Percentiles rank a stretch among this genome's conserved stretches.
Conservation (phyloP, 2,113 vertebrate species). For the Nesoenas mayeri region DNA sequence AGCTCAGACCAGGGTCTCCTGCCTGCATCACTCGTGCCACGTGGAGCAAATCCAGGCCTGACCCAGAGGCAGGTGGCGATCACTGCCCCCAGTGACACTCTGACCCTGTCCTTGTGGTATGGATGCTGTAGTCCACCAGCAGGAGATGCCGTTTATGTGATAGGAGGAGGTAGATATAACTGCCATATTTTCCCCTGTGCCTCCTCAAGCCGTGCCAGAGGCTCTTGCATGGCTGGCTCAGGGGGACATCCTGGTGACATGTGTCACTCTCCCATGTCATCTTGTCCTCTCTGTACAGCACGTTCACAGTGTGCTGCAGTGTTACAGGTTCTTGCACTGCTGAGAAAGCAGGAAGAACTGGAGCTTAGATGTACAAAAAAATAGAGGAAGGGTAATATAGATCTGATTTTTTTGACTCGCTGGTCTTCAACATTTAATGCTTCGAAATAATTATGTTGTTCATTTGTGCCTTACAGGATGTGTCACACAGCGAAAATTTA, state of each 20-base stretch:
- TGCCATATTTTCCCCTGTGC: neutral
- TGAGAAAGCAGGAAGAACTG: neutral
- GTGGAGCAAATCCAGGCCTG: neutral
- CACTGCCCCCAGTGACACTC: accelerated
- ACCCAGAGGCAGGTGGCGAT: neutral
- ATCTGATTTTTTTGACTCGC: neutral
- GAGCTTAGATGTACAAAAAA: neutral
- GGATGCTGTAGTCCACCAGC: neutral
- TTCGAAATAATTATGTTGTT: neutral
- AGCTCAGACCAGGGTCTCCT: neutral
- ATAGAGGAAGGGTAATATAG: neutral
- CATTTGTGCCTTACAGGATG: neutral
- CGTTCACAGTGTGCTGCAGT: accelerated
- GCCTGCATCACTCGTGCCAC: accelerated
- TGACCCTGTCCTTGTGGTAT: neutral
- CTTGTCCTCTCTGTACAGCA: neutral
- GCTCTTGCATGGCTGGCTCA: neutral
- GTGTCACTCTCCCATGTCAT: neutral
- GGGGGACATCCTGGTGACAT: neutral
- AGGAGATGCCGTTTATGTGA: neutral
- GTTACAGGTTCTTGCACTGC: neutral
- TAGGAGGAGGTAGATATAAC: neutral
- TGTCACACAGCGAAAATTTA: neutral
- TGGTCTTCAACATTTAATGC: neutral
- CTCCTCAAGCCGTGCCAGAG: neutral